Base-by-base conservation (phyloP, 2,888 invertebrate species). In the Psylliodes chrysocephalus region DNA sequence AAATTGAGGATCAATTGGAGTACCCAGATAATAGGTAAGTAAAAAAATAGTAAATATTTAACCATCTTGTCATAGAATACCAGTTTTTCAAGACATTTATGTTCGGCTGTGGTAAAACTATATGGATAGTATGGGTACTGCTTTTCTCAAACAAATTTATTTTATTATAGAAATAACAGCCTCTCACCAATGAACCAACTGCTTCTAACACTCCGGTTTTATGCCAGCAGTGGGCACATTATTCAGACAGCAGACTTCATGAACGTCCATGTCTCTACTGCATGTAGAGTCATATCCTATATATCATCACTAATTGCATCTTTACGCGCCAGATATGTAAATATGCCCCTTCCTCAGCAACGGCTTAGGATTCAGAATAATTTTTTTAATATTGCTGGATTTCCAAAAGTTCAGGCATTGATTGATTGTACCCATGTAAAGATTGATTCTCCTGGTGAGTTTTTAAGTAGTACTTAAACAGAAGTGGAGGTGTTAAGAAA, bases 91-190 rank as follows among this genome's bases (percentile, higher is more conserved):
- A n/a, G n/a, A n/a, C n/a, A n/a, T n/a, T n/a, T n/a, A n/a, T n/a
- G n/a, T n/a, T n/a, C n/a, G n/a, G n/a, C n/a, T n/a, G n/a, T n/a
- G n/a, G n/a, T n/a, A n/a, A n/a, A n/a, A n/a, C n/a, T n/a, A n/a
- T n/a, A n/a, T n/a, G n/a, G n/a, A n/a, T n/a, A n/a, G n/a, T n/a
- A n/a, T n/a, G n/a, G n/a, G n/a, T n/a, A n/a, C n/a, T n/a, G n/a
- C n/a, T n/a, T n/a, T n/a, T n/a, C n/a, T n/a, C n/a, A n/a, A n/a
- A n/a, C n/a, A 42, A 42, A 14, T 4, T 17, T 35, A 18, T 22
- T 57, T 57, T 38, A 35, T 57, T 57, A 35, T 35, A 47, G 47
- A 57, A 57, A 57, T 35, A 57, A 57, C 35, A 57, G 57, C 35
- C 47, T 57, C 19, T 57, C 35, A 6, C 47, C 57, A 14, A 30